phyloP scores from a whole-genome alignment of 2,888 invertebrate species.

The Callyntrura guangdongensis region DNA sequence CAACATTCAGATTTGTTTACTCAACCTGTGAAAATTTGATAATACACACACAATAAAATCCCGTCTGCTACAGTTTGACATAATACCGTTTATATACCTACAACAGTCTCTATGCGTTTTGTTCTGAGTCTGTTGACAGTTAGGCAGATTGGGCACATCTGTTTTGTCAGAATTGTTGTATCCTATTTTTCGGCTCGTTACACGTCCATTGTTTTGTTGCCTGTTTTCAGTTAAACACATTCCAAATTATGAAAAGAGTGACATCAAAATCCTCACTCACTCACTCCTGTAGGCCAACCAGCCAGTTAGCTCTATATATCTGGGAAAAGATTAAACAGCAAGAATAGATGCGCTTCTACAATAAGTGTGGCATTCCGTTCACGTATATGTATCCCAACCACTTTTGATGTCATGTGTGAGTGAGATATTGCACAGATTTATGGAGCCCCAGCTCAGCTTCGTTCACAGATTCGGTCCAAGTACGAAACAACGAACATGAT shows the following conservation, averaged over 20 bases:
- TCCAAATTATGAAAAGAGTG: slow-evolving; percentile 59
- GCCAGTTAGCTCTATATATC: slow-evolving; percentile 49
- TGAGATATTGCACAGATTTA: slow-evolving; percentile 70
- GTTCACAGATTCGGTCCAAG: slow-evolving; percentile 39
- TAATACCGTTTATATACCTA: slow-evolving; percentile 35
- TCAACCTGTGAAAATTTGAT: slow-evolving; percentile 79
- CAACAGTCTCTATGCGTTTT: no score
- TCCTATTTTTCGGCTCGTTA: slow-evolving; percentile 67
- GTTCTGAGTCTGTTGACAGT: slow-evolving; percentile 46
- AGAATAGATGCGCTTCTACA: not conserved
- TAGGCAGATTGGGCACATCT: slow-evolving; percentile 70
- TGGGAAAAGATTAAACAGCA: slow-evolving; percentile 60
- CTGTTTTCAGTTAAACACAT: slow-evolving; percentile 69
- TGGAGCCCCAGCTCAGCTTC: slow-evolving; percentile 30
- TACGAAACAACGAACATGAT: slow-evolving; percentile 44
- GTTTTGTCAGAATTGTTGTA: slow-evolving; percentile 59
- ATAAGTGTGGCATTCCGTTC: not conserved
- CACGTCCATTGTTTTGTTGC: slow-evolving; percentile 60
- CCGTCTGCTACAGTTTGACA: slow-evolving; percentile 54
- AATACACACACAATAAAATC: slow-evolving; percentile 68
- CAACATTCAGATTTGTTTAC: slow-evolving; percentile 62
- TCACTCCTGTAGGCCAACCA: not conserved
- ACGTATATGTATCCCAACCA: no score
- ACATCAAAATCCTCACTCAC: slow-evolving; percentile 52
- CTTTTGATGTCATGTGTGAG: not conserved